Evolutionary conservation across 2,797 vertebrate species (phyloP).

Genomic region (Muraenolepis orangiensis): DNA sequence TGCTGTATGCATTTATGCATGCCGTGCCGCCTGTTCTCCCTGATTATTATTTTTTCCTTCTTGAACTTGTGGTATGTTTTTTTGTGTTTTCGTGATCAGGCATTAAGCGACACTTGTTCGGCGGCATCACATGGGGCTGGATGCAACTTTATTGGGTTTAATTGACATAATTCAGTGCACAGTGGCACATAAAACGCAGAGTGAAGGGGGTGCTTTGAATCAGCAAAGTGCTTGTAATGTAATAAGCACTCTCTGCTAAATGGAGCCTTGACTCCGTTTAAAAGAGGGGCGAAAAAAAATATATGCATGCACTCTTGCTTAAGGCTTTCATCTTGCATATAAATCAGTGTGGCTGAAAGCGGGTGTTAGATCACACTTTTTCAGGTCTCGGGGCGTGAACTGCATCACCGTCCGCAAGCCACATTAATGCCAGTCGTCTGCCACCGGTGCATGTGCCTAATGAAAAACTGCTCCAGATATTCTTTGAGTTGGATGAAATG

Average conservation of each 20-base stretch:
- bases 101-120: slow-evolving; percentile 36
- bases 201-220: slow-evolving; percentile 54
- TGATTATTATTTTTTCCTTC: neutral
- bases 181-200: slow-evolving; percentile 60
- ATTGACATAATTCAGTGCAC: slow-evolving; percentile 72
- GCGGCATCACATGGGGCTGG: slow-evolving; percentile 39
- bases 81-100: slow-evolving; percentile 27
- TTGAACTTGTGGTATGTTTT: slow-evolving; percentile 16
- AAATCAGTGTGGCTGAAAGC: slow-evolving; percentile 66
- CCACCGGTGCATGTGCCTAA: slow-evolving; percentile 52
- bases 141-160: slow-evolving; percentile 64
- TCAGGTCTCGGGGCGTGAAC: slow-evolving; percentile 55
- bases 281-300: slow-evolving; percentile 67
- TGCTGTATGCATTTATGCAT: neutral
- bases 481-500: slow-evolving; percentile 29
- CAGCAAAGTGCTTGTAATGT: slow-evolving; percentile 69
- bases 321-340: slow-evolving; percentile 70
- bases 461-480: slow-evolving; percentile 49
- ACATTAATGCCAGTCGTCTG: slow-evolving; percentile 56
- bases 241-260: slow-evolving; percentile 74
- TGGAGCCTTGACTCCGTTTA: slow-evolving; percentile 75
- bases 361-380: slow-evolving; percentile 53
- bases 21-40: slow-evolving; percentile 7
- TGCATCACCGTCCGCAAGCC: slow-evolving; percentile 52
- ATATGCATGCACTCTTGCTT: slow-evolving; percentile 69